Percentiles rank a stretch among this genome's conserved stretches.
These are phyloP conservation scores for Hedychridium roseum DNA, from an alignment of 2,888 invertebrate genomes.

Conservation along the genomic window DNA sequence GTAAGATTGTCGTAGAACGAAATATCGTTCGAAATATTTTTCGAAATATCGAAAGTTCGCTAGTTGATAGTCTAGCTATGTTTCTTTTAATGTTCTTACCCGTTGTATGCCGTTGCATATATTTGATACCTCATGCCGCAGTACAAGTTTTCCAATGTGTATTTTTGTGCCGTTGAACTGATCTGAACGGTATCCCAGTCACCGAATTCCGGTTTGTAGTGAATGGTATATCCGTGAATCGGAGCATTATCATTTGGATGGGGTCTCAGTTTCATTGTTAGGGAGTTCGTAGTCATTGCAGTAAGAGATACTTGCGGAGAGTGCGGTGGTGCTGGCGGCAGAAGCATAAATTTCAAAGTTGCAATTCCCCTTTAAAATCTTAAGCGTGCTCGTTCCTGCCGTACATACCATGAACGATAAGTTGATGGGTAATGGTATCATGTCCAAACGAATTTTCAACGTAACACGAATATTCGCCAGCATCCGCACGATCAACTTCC, in stretches of 20 bases:
- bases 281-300: conserved; percentile 78
- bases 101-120: conserved; percentile 91
- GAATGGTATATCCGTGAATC: conserved; percentile 90
- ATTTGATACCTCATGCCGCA: conserved; percentile 95
- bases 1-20: no score
- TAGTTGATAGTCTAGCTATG: no score
- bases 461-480: conserved; percentile 93
- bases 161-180: conserved; percentile 79
- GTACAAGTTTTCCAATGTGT: conserved; percentile 85
- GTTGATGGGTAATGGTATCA: conserved; percentile 89
- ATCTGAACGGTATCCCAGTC: conserved; percentile 91
- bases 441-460: conserved; percentile 93
- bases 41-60: no score
- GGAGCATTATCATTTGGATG: conserved; percentile 84
- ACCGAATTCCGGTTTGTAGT: conserved; percentile 93
- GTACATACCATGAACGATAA: conserved; percentile 80
- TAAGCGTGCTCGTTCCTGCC: background rate
- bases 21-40: no score
- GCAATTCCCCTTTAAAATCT: background rate
- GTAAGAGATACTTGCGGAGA: conserved; percentile 78
- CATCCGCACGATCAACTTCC: conserved; percentile 87
- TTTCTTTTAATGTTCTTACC: conserved; percentile 72
- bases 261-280: conserved; percentile 77
- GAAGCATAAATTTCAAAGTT: background rate
- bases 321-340: conserved; percentile 81